Evolutionary conservation across 2,888 invertebrate species (phyloP).

Genomic region (Sinotaia quadrata): DNA sequence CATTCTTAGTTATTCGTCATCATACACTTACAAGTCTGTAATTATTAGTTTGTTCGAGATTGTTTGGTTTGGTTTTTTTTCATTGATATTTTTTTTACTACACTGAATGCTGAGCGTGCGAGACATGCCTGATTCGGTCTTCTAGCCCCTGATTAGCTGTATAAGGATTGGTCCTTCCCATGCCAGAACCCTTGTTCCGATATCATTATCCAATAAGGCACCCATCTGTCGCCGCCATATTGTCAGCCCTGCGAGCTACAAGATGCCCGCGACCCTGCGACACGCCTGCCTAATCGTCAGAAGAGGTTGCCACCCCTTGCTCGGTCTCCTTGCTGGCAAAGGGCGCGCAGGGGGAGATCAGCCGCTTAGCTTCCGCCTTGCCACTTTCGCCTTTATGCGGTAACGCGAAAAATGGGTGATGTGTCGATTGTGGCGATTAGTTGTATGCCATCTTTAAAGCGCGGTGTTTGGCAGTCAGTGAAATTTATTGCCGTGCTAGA

Average conservation of each 20-base stretch:
- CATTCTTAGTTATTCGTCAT: too few species aligned
- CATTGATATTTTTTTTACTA: too few species aligned
- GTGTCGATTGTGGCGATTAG: constrained; percentile 13
- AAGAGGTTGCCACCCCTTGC: constrained; percentile 29
- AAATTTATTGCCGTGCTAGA: too few species aligned
- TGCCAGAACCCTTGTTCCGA: constrained; percentile 6
- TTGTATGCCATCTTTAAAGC: too few species aligned
- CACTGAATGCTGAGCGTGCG: too few species aligned
- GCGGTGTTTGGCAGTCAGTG: too few species aligned
- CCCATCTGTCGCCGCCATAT: constrained; percentile 32
- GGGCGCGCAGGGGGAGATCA: constrained; percentile 18
- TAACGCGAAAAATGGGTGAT: background rate
- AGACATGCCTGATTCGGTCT: background rate
- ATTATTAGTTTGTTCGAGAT: too few species aligned
- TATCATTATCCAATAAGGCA: constrained; percentile 29
- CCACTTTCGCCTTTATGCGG: background rate
- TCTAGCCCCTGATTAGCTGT: constrained; percentile 24
- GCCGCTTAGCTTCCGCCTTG: constrained; percentile 16
- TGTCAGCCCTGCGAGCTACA: constrained; percentile 27
- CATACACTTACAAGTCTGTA: too few species aligned
- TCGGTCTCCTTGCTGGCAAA: constrained; percentile 9
- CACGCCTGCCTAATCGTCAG: constrained; percentile 33
- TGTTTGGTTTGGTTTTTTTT: too few species aligned
- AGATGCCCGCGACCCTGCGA: constrained; percentile 26
- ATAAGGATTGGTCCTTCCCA: constrained; percentile 21